Percentiles rank a stretch among this genome's conserved stretches.
Evolutionary conservation across 2,888 invertebrate genomes (phyloP).

Genomic region (Cerceris ruficornis): DNA sequence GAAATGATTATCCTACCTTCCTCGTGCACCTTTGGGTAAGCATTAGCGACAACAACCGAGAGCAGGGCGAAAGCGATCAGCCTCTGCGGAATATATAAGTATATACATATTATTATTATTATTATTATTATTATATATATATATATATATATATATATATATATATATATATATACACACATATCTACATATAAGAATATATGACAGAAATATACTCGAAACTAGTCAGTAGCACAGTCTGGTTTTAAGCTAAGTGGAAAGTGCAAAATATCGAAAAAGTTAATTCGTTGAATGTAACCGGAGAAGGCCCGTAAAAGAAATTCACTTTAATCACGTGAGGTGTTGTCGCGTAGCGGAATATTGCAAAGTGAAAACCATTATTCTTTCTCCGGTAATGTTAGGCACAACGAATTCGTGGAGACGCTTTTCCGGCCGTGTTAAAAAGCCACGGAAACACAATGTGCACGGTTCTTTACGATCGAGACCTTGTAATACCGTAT

Average conservation of each 20-base stretch:
- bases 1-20: conserved; percentile 34
- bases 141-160: background rate
- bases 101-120: background rate
- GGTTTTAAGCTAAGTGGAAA: too few species aligned
- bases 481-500: conserved; percentile 58
- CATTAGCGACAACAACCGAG: conserved; percentile 18
- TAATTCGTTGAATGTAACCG: too few species aligned
- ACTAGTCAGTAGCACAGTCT: too few species aligned
- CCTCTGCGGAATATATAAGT: conserved; percentile 28
- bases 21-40: conserved; percentile 16
- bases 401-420: conserved; percentile 30
- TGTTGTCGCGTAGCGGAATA: conserved; percentile 32
- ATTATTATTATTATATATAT: too few species aligned
- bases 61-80: conserved; percentile 25
- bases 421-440: conserved; percentile 45
- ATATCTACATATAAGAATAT: background rate
- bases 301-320: background rate
- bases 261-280: too few species aligned
- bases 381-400: conserved; percentile 29
- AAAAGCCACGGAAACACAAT: conserved; percentile 52
- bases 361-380: conserved; percentile 47
- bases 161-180: background rate
- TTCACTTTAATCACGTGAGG: conserved; percentile 40
- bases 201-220: too few species aligned
- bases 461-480: conserved; percentile 50